A percentile compares a stretch with the other conserved stretches of the same genome.
Evolutionary conservation across 2,888 invertebrate species (phyloP).

Genomic region (Conomelus anceps): DNA sequence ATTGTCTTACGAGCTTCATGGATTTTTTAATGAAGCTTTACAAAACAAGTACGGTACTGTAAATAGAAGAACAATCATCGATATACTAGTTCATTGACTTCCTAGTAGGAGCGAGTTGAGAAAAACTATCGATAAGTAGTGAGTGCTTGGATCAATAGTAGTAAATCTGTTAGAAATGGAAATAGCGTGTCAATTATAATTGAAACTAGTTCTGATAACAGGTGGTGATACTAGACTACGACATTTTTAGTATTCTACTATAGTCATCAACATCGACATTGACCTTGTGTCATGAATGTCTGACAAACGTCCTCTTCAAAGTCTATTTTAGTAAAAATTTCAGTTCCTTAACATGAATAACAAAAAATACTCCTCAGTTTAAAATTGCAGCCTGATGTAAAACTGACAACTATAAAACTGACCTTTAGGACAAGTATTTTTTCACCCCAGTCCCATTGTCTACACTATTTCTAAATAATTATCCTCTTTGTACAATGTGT

Average conservation of each 20-base stretch:
- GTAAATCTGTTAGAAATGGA: neutral
- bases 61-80: neutral
- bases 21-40: neutral
- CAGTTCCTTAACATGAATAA: neutral
- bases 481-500: too few relatives aligned
- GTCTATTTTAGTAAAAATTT: neutral
- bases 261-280: neutral
- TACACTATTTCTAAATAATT: too few relatives aligned
- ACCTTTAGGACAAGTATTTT: too few relatives aligned
- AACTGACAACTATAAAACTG: too few relatives aligned
- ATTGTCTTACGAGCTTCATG: neutral
- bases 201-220: neutral
- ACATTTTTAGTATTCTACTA: neutral
- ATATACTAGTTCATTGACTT: neutral
- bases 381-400: neutral
- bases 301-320: too few relatives aligned
- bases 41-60: neutral
- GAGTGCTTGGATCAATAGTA: neutral
- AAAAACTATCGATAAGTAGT: neutral
- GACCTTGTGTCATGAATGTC: neutral
- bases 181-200: neutral
- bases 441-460: too few relatives aligned
- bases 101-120: neutral
- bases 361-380: neutral
- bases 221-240: neutral